Evolutionary conservation across 2,797 vertebrate species (phyloP).

Genomic region (Notoglanidium macrostoma): DNA sequence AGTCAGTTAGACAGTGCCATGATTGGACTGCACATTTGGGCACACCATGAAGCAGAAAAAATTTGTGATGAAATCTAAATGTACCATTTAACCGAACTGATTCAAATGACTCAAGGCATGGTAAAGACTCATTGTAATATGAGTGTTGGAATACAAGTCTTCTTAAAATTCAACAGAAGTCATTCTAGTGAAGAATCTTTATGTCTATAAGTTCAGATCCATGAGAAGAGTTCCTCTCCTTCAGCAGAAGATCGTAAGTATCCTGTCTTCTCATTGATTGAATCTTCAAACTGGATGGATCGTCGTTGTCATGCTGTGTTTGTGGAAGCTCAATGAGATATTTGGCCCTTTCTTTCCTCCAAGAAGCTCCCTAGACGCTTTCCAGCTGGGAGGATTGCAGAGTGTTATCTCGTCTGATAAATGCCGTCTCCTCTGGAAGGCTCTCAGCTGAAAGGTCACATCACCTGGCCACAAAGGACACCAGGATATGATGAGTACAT

Average conservation of each 20-base stretch:
- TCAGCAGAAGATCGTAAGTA: neutral
- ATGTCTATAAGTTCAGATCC: neutral
- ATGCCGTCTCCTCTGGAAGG: constrained; percentile 41
- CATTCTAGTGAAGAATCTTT: neutral
- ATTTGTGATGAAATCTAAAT: neutral
- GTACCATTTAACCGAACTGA: neutral
- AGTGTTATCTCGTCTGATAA: constrained; percentile 56
- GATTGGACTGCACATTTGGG: neutral
- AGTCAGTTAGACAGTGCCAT: neutral
- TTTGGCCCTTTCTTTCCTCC: neutral
- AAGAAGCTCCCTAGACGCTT: constrained; percentile 41
- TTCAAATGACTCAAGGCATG: neutral
- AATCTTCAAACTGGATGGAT: constrained; percentile 13
- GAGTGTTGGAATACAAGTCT: neutral
- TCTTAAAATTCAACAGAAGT: neutral
- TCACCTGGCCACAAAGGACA: constrained; percentile 39
- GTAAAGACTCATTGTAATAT: neutral
- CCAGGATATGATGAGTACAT: constrained; percentile 39
- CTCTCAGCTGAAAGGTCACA: constrained; percentile 55
- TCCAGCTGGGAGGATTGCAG: constrained; percentile 41
- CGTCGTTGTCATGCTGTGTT: constrained; percentile 13
- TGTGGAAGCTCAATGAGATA: neutral
- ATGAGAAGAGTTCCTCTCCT: neutral
- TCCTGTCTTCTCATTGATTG: neutral
- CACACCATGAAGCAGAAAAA: neutral